Evolutionary conservation across 2,888 invertebrate genomes (phyloP), one percentile per base, ranked within the genome.

Genomic region (Drosophila niveifrons): DNA sequence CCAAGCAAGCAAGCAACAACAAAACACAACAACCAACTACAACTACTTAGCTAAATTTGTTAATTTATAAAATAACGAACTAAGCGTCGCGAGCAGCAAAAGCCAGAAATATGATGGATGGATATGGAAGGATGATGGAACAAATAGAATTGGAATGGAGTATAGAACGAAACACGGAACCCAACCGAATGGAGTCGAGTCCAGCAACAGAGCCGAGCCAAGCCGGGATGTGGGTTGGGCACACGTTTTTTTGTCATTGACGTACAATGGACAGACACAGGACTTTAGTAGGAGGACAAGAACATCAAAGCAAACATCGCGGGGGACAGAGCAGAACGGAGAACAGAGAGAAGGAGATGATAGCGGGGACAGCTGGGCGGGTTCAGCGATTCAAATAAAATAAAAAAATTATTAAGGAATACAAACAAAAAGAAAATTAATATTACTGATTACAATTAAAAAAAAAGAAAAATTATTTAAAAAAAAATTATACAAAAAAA

Each of bases 61-160:
- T 88, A 88, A 89, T 84, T 84, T 84, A 86, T 87, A 89, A 88
- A 83, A 83, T 83, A 88, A 88, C 87, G 79, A 83, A 88, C 88
- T 88, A 86, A 86, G 88, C 73, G 70, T 72, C 84, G 87, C 80
- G 71, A 75, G 68, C 51, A 70, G 52, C 48, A 64, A 57, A 56
- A 61, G 72, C 65, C 63, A 52, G 55, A 57, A 39, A 67, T 66
- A 67, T 66, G 84, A 84, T 81, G 82, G 73, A 79, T 70, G 74
- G 57, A 36, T 39, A 36, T 36, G 59, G 57, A 36, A 41, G 58
- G 52, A 61, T 36, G 59, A 43, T 55, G 64, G 57, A 66, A 18
- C 65, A 59, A 44, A 44, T 66, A 51, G 62, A 43, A 28, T 53
- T 36, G 39, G 39, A 43, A 18, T 36, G 53, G 29, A 55, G 23